Evolutionary conservation across 2,797 vertebrate genomes (phyloP), one percentile per base, ranked within the genome.

Genomic region (Sebastiscus tertius): DNA sequence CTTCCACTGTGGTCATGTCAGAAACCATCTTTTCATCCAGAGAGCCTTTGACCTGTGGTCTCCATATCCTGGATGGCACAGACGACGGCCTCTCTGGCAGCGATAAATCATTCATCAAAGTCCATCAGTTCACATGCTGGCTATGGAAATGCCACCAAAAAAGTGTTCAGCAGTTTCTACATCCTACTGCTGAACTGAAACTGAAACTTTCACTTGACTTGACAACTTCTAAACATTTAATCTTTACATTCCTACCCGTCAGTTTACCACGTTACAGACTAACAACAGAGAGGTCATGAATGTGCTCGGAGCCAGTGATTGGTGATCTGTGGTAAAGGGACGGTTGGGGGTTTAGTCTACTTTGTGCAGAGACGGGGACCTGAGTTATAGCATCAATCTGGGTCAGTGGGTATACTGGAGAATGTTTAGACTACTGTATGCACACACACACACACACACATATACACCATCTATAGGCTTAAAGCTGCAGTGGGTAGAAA

Each of bases 371-470:
- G 80, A 62, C 42, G 22, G 24, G 20, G 5, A 34, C 11, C 22
- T 64, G 73, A 80, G 33, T 74, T 72, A 76, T 4, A 16, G 34
- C 61, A 66, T 55, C 2, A n/a, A 49, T 65, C 62, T 74, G 61
- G 81, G 74, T 84, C 72, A 80, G 58, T 59, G 42, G 58, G 60
- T 24, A 20, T 10, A 8, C 49, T 52, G 12, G 26, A 26, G 14
- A n/a, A 13, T 58, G 31, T 18, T 18, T 8, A 9, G 3, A n/a
- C 8, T 54, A 46, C 13, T 59, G 6, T 55, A 29, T 31, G 9
- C 11, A 5, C 20, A 24, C 56, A 71, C 18, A 42, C 56, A n/a
- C 24, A 65, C 12, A 55, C 36, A n/a, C 11, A 59, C 56, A n/a
- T 7, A 59, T 5, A 49, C 64, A 33, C 31, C 31, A 8, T 8